Base-by-base conservation (phyloP, 2,888 invertebrate genomes). In the Caprella mutica region DNA sequence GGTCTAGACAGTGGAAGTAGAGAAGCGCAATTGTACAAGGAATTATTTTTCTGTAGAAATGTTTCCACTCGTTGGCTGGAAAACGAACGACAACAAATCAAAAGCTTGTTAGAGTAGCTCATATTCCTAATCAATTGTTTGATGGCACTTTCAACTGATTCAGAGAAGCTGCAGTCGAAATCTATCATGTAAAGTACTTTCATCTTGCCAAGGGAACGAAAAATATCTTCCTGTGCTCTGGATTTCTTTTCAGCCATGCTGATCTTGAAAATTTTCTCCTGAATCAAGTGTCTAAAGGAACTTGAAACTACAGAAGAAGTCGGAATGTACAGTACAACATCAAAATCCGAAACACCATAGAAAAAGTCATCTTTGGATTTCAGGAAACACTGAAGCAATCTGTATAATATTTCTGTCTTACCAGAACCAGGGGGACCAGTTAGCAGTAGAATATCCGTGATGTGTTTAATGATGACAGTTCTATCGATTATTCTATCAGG, bases 391-490 rank as follows among this genome's bases (percentile, higher is more conserved):
- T 52, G 26, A 19, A 46, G 38, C 1, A 59, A 2, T 38, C 52
- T 44, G 17, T 55, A 52, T 26, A 39, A 39, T 17, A 59, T 19
- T 17, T 46, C 29, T 8, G 52, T 55, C 46, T 59, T 59, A 4
- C 59, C 59, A 27, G 59, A 55, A n/a, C 59, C 59, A 24, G 52
- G 19, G 4, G 59, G 59, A 4, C 55, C 59, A 19, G 55, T 44
- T 3, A 59, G 29, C 5, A 55, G 3, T 5, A 48, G 48, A 9
- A 21, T n/a, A n/a, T n/a, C n/a, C n/a, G n/a, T n/a, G n/a, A n/a
- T n/a, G n/a, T n/a, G n/a, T n/a, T n/a, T n/a, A n/a, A n/a, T n/a
- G n/a, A n/a, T n/a, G n/a, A n/a, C n/a, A n/a, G n/a, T n/a, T n/a
- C n/a, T n/a, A n/a, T n/a, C n/a, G n/a, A n/a, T n/a, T n/a, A n/a